phyloP scores from a whole-genome alignment of 2,113 vertebrate genomes.

The Hiodon alosoides region DNA sequence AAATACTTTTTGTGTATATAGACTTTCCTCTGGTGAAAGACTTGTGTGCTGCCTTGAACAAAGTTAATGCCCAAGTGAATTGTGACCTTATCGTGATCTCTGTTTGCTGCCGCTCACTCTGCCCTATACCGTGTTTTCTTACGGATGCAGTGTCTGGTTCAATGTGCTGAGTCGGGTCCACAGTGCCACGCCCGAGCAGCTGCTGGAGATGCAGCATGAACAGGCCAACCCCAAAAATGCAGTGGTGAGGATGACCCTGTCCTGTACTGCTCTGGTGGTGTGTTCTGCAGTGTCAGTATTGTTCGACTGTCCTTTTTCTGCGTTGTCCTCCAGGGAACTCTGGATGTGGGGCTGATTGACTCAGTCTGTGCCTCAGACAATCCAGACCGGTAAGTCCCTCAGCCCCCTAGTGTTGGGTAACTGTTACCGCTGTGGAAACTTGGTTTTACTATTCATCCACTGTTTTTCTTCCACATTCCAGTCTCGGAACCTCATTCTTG shows the following conservation, averaged over 20 bases:
- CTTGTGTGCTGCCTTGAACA: neutral
- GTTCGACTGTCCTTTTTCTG: neutral
- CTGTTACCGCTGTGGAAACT: neutral
- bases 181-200: constrained; percentile 78
- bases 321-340: constrained; percentile 67
- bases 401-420: neutral
- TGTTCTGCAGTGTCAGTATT: neutral
- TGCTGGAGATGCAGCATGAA: constrained; percentile 86
- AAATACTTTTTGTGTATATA: neutral
- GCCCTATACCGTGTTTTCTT: constrained; percentile 17
- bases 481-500: neutral
- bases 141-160: constrained; percentile 73
- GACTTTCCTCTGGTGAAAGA: neutral
- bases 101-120: neutral
- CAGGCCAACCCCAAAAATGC: constrained; percentile 92
- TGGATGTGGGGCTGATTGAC: constrained; percentile 86
- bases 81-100: neutral
- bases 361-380: constrained; percentile 89
- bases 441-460: too few species aligned
- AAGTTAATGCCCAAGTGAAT: neutral
- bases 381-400: constrained; percentile 74
- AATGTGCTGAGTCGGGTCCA: constrained; percentile 81
- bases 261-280: neutral
- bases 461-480: too few species aligned
- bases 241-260: constrained; percentile 66